These are phyloP conservation scores for Rhopalosiphum padi DNA, from an alignment of 1,140 invertebrate species.

Conservation along the genomic window DNA sequence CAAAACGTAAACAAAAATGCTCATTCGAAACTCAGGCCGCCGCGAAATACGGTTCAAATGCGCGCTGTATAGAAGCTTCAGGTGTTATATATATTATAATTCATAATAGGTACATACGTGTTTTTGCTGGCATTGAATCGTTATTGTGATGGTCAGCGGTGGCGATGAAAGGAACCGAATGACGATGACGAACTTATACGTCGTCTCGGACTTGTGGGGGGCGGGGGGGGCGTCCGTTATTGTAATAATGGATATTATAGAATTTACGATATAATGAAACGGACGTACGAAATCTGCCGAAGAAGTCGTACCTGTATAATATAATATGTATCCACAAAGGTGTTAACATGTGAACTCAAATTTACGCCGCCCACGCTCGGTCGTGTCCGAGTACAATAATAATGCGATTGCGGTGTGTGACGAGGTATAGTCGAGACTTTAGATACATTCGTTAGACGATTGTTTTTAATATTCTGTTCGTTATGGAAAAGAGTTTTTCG, in stretches of 20 bases:
- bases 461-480: neutral
- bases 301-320: neutral
- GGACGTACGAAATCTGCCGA: neutral
- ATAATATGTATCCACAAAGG: neutral
- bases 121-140: constrained; percentile 34
- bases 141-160: constrained; percentile 22
- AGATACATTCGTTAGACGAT: neutral
- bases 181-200: neutral
- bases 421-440: neutral
- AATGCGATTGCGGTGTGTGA: neutral
- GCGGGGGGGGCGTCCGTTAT: neutral
- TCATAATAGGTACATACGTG: neutral
- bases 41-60: neutral
- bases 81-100: constrained; percentile 1
- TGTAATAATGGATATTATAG: neutral
- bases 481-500: neutral
- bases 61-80: neutral
- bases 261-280: constrained; percentile 17
- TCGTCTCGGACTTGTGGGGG: neutral
- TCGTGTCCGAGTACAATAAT: neutral
- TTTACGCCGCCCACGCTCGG: neutral
- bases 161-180: constrained; percentile 38
- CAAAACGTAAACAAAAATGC: neutral
- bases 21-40: neutral
- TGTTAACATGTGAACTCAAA: neutral